Evolutionary conservation across 2,113 vertebrate genomes (phyloP).

Genomic region (Oplegnathus fasciatus): DNA sequence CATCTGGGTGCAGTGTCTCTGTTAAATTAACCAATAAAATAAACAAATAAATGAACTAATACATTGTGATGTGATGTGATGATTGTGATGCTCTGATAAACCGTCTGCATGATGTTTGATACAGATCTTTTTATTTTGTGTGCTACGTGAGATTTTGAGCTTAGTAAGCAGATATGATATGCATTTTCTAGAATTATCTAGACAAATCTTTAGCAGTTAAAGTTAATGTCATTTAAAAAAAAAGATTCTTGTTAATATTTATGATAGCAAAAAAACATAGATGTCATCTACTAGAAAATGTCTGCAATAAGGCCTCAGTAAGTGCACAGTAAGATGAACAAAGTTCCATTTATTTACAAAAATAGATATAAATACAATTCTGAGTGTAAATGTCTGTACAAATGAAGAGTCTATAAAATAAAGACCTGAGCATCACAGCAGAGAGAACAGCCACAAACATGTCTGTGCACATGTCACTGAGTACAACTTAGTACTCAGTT

Average conservation of each 20-base stretch:
- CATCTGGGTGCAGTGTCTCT: too few species aligned
- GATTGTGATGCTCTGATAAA: too few species aligned
- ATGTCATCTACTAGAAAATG: background rate
- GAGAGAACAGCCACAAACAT: background rate
- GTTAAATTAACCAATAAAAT: too few species aligned
- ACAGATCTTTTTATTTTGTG: background rate
- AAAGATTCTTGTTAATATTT: background rate
- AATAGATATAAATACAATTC: slow-evolving; percentile 62
- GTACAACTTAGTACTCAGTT: too few species aligned
- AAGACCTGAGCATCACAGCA: slow-evolving; percentile 10
- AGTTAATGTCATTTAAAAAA: background rate
- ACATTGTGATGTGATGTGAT: too few species aligned
- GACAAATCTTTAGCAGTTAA: background rate
- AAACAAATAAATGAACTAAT: too few species aligned
- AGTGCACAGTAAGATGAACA: background rate
- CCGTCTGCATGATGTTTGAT: too few species aligned
- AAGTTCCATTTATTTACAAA: slow-evolving; percentile 70
- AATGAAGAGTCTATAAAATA: slow-evolving; percentile 21
- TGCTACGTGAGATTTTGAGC: background rate
- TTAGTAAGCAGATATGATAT: background rate
- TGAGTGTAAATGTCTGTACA: slow-evolving; percentile 31
- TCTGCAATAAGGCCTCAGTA: background rate
- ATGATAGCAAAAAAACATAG: background rate
- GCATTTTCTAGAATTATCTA: background rate
- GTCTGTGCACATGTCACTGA: background rate